Evolutionary conservation across 2,113 vertebrate genomes (phyloP).

Genomic region (Galemys pyrenaicus): DNA sequence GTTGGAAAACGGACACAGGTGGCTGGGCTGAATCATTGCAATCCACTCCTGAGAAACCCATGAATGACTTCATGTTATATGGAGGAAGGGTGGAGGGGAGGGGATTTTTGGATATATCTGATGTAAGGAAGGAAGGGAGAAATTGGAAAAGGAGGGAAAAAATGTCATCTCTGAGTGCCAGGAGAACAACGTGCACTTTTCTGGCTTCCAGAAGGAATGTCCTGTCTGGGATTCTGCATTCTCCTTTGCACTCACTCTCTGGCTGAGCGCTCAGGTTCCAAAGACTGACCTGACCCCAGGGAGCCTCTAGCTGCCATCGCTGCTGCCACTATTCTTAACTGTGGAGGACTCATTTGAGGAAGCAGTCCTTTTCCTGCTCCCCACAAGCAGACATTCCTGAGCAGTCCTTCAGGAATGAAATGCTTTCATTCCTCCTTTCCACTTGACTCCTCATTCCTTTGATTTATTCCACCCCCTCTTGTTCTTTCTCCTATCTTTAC

Average conservation of each 20-base stretch:
- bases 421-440: neutral
- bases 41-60: neutral
- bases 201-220: constrained; percentile 29
- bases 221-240: neutral
- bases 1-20: constrained; percentile 65
- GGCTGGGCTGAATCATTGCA: constrained; percentile 56
- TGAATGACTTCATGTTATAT: neutral
- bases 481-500: neutral
- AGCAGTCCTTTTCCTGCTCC: neutral
- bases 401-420: neutral
- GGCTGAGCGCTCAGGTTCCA: neutral
- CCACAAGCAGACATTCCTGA: neutral
- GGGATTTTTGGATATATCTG: neutral
- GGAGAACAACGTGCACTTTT: constrained; percentile 59
- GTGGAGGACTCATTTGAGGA: neutral
- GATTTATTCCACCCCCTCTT: neutral
- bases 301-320: neutral
- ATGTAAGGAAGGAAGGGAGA: constrained; percentile 27
- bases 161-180: constrained; percentile 5
- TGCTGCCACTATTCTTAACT: constrained; percentile 19
- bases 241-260: neutral
- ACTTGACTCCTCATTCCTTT: neutral
- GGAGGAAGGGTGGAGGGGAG: neutral
- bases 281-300: neutral
- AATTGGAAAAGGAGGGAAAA: constrained; percentile 38